These are phyloP conservation scores for Amphiprion clarkii DNA, from an alignment of 2,797 vertebrate genomes.

Conservation along the genomic window DNA sequence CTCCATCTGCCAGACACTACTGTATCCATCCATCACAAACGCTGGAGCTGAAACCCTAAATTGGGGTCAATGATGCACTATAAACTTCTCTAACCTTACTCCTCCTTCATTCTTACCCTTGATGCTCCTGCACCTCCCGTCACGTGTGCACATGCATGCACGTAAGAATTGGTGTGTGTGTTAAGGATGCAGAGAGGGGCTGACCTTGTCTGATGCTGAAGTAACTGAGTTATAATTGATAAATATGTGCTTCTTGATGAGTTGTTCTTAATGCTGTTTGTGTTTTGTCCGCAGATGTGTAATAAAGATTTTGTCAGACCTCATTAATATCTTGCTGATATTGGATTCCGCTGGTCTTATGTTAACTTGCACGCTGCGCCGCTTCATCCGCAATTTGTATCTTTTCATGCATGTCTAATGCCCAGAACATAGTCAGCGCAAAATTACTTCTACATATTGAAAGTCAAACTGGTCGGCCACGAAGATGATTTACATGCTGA, in stretches of 20 bases:
- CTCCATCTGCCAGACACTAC: constrained; percentile 8
- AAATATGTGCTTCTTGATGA: constrained; percentile 10
- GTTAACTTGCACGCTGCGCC: constrained; percentile 13
- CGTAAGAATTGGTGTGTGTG: neutral
- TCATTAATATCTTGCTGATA: constrained; percentile 33
- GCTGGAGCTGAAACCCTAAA: constrained; percentile 47
- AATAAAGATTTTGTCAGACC: constrained; percentile 14
- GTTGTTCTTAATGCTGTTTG: neutral
- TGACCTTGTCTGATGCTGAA: constrained; percentile 65
- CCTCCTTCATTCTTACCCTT: constrained; percentile 27
- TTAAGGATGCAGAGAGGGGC: constrained; percentile 10
- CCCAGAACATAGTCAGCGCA: constrained; percentile 29
- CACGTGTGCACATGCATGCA: constrained; percentile 10
- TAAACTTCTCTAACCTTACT: constrained; percentile 39
- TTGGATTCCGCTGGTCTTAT: constrained; percentile 31
- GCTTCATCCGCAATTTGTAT: neutral
- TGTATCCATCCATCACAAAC: constrained; percentile 50
- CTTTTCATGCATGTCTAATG: neutral
- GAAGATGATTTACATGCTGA: constrained; percentile 48
- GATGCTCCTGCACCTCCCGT: constrained; percentile 28
- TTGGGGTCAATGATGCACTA: constrained; percentile 50
- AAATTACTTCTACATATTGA: constrained; percentile 33
- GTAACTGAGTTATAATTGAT: constrained; percentile 30
- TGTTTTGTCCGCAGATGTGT: neutral
- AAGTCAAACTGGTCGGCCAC: constrained; percentile 29